A percentile compares a stretch with the other conserved stretches of the same genome.
Conservation (phyloP, 2,797 vertebrate genomes). For the Neolamprologus multifasciatus region DNA sequence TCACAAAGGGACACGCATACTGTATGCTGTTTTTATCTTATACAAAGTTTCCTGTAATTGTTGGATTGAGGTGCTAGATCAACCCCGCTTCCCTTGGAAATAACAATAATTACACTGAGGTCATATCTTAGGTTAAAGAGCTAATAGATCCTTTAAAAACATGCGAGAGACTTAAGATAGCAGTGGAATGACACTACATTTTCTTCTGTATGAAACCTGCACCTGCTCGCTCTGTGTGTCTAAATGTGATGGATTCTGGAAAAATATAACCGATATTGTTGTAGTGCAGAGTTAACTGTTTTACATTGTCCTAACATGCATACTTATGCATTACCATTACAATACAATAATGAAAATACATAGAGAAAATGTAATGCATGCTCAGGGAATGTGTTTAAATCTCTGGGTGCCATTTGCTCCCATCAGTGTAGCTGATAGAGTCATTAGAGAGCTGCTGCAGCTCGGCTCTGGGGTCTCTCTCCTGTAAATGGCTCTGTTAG, state of each 20-base stretch:
- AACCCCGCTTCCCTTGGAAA: slow-evolving; percentile 33
- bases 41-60: slow-evolving; percentile 68
- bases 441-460: slow-evolving; percentile 79
- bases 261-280: neutral
- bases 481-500: slow-evolving; percentile 75
- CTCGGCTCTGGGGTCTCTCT: slow-evolving; percentile 72
- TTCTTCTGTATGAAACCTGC: neutral
- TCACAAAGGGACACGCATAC: slow-evolving; percentile 59
- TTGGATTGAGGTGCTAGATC: slow-evolving; percentile 59
- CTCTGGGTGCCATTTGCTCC: slow-evolving; percentile 86
- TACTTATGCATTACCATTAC: slow-evolving; percentile 26
- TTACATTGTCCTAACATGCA: slow-evolving; percentile 23
- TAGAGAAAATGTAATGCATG: slow-evolving; percentile 78
- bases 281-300: slow-evolving; percentile 7
- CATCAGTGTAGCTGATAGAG: slow-evolving; percentile 83
- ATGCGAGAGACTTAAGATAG: neutral
- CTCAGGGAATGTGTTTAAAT: slow-evolving; percentile 79
- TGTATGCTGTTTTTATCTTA: slow-evolving; percentile 61
- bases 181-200: neutral
- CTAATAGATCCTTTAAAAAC: slow-evolving; percentile 21
- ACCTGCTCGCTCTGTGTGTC: neutral
- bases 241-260: neutral
- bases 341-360: slow-evolving; percentile 47
- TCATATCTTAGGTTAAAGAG: slow-evolving; percentile 41
- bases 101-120: slow-evolving; percentile 36